These are phyloP conservation scores for Anabas testudineus DNA, from an alignment of 2,797 vertebrate species.

Conservation along the genomic window DNA sequence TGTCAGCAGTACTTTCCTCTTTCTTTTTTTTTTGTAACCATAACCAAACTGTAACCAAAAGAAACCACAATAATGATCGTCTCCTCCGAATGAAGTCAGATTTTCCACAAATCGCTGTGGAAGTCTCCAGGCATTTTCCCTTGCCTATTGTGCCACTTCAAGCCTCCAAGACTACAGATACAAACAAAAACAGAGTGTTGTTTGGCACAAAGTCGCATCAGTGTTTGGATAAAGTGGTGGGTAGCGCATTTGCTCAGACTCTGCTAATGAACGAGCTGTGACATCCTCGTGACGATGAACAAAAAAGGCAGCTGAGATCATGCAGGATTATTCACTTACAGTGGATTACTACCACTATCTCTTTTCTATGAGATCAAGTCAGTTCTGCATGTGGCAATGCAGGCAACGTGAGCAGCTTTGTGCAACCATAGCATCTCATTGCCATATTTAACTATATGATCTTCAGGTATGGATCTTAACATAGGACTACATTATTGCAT, in stretches of 20 bases:
- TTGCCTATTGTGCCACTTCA: neutral
- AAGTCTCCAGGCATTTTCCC: neutral
- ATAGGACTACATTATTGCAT: too few species aligned
- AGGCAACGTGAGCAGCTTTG: too few species aligned
- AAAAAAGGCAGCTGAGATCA: constrained; percentile 5
- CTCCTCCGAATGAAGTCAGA: neutral
- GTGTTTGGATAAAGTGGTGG: neutral
- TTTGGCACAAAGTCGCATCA: neutral
- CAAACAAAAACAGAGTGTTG: neutral
- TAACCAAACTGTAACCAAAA: neutral
- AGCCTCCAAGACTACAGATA: neutral
- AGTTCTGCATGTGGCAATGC: neutral
- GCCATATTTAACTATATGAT: too few species aligned
- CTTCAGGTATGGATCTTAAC: too few species aligned
- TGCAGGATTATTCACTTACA: neutral
- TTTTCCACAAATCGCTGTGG: neutral
- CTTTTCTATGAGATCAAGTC: constrained; percentile 7
- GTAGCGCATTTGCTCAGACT: neutral
- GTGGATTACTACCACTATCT: neutral
- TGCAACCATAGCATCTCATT: too few species aligned
- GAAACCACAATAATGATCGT: neutral
- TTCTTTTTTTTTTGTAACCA: neutral
- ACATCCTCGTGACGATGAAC: neutral
- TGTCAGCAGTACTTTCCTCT: neutral
- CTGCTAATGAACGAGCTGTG: neutral